phyloP scores from a whole-genome alignment of 2,113 vertebrate species.

The Grammomys dolichurus region DNA sequence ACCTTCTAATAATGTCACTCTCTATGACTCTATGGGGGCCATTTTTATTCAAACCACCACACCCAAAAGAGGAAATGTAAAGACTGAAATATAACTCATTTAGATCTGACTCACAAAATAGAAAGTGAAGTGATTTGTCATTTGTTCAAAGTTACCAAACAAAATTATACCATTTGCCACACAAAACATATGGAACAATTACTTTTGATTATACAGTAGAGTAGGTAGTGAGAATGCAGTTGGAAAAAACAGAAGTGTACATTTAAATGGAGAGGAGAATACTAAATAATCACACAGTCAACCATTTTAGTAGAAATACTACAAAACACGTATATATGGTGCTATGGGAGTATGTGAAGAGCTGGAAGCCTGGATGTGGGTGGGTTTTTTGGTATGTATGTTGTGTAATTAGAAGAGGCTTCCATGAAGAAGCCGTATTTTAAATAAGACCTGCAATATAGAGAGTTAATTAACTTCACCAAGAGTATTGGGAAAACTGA shows the following conservation, averaged over 20 bases:
- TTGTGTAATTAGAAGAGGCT: not conserved
- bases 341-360: not conserved
- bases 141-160: not conserved
- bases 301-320: not conserved
- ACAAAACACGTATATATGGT: not conserved
- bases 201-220: not conserved
- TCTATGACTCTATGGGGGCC: not conserved
- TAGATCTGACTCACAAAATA: not conserved
- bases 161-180: not conserved
- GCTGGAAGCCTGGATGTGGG: not conserved
- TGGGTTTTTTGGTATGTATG: not conserved
- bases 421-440: not conserved
- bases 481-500: not conserved
- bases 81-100: not conserved
- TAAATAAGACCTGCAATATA: slow-evolving; percentile 9
- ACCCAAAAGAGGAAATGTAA: not conserved
- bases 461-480: not conserved
- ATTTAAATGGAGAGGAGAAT: not conserved
- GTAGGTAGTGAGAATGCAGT: not conserved
- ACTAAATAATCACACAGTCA: not conserved
- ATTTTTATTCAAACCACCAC: not conserved
- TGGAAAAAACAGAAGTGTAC: not conserved
- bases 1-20: not conserved
- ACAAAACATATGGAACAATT: not conserved
- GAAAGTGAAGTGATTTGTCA: not conserved